A percentile compares a stretch with the other conserved stretches of the same genome.
phyloP scores from a whole-genome alignment of 2,113 vertebrate species.

The Sinosuthora webbiana region DNA sequence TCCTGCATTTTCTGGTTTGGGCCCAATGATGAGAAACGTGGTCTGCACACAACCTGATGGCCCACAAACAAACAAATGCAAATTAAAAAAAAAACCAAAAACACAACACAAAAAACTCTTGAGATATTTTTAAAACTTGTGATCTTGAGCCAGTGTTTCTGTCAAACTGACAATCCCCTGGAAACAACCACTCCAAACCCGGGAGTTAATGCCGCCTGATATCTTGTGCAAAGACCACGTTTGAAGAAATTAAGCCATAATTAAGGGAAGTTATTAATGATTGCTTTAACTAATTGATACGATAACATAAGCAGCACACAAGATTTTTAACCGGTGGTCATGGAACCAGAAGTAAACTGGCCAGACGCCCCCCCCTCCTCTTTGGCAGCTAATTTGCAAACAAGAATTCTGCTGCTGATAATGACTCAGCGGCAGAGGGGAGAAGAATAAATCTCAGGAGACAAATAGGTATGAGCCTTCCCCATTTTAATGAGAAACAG shows the following conservation, averaged over 20 bases:
- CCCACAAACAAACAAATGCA: constrained; percentile 15
- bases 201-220: neutral
- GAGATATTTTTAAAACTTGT: constrained; percentile 37
- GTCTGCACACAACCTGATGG: neutral
- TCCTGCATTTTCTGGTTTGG: neutral
- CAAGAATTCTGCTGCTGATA: constrained; percentile 1
- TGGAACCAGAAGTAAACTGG: constrained; percentile 21
- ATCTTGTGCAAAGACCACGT: neutral
- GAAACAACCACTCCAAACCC: neutral
- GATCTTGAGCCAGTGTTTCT: constrained; percentile 45
- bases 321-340: constrained; percentile 21
- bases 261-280: constrained; percentile 31
- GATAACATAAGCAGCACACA: neutral
- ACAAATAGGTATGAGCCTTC: constrained; percentile 26
- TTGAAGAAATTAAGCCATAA: constrained; percentile 33
- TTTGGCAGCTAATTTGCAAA: constrained; percentile 22
- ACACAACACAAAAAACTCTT: neutral
- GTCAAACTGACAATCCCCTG: neutral
- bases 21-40: neutral
- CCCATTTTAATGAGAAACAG: constrained; percentile 57
- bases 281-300: constrained; percentile 24
- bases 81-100: neutral
- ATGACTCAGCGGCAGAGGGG: neutral
- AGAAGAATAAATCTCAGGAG: constrained; percentile 41
- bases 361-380: neutral